phyloP scores from a whole-genome alignment of 2,113 vertebrate species.

The Haemorhous mexicanus region DNA sequence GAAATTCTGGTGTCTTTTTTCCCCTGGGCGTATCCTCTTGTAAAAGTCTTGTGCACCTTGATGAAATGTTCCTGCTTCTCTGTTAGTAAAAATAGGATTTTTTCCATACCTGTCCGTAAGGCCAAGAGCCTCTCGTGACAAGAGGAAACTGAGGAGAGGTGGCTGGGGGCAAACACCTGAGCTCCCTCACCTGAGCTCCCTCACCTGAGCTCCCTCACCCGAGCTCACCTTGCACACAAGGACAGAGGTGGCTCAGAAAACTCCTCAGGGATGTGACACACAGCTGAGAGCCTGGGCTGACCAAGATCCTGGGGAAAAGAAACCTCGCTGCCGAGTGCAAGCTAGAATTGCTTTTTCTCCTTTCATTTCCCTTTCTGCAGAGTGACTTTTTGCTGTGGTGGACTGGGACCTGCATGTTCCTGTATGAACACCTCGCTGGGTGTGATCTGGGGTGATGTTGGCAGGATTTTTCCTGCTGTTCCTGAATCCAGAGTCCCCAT shows the following conservation, averaged over 20 bases:
- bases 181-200: no score
- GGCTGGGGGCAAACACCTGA: neutral
- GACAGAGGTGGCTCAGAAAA: neutral
- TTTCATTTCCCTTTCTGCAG: neutral
- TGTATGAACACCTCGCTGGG: neutral
- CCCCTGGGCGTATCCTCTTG: neutral
- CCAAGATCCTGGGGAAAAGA: neutral
- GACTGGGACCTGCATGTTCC: neutral
- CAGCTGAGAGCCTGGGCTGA: neutral
- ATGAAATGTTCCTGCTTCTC: neutral
- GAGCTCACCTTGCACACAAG: neutral
- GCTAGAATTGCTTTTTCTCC: neutral
- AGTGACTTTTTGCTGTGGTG: neutral
- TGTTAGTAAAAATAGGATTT: neutral
- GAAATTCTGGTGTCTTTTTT: neutral
- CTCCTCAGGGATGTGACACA: neutral
- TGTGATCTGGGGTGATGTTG: neutral
- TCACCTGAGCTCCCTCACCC: no score
- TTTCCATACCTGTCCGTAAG: neutral
- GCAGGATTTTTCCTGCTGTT: neutral
- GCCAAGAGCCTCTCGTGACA: neutral
- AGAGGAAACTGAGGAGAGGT: neutral
- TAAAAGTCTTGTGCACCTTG: rapidly evolving
- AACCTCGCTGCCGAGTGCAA: neutral
- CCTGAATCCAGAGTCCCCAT: neutral